Evolutionary conservation across 2,888 invertebrate species (phyloP).

Genomic region (Petrolisthes cinctipes): DNA sequence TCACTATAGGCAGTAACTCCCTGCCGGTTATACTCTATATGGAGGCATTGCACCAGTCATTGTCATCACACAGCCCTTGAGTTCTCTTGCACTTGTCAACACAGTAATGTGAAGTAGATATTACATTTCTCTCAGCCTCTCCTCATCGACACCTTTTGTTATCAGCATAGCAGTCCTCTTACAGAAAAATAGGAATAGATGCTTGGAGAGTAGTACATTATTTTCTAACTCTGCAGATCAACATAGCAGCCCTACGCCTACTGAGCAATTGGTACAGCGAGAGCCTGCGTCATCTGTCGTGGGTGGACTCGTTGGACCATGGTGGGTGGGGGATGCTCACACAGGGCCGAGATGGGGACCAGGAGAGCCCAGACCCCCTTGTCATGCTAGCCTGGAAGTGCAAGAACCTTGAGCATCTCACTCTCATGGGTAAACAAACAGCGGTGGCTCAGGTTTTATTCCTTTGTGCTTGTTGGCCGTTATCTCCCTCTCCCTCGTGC

Average conservation of each 20-base stretch:
- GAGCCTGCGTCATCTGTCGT: conserved; percentile 75
- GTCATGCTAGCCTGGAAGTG: conserved; percentile 79
- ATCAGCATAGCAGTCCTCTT: background rate
- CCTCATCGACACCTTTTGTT: background rate
- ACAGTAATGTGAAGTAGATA: no score
- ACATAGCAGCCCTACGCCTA: conserved; percentile 74
- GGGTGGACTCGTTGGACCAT: conserved; percentile 74
- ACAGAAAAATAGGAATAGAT: background rate
- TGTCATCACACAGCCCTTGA: no score
- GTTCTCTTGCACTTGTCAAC: no score
- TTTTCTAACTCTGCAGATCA: conserved; percentile 70
- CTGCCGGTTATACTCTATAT: no score
- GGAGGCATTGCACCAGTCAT: no score
- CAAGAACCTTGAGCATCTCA: conserved; percentile 74
- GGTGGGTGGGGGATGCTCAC: conserved; percentile 59
- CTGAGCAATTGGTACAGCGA: conserved; percentile 73
- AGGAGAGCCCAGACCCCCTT: conserved; percentile 73
- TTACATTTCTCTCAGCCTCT: background rate
- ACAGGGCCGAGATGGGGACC: conserved; percentile 55
- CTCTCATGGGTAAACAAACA: conserved; percentile 72
- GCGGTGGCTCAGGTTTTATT: no score
- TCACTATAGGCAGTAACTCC: background rate
- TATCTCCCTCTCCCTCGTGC: no score
- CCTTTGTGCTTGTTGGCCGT: no score
- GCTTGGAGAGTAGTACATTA: background rate